Conservation (phyloP, 2,113 vertebrate species). For the Phrynocephalus versicolor region DNA sequence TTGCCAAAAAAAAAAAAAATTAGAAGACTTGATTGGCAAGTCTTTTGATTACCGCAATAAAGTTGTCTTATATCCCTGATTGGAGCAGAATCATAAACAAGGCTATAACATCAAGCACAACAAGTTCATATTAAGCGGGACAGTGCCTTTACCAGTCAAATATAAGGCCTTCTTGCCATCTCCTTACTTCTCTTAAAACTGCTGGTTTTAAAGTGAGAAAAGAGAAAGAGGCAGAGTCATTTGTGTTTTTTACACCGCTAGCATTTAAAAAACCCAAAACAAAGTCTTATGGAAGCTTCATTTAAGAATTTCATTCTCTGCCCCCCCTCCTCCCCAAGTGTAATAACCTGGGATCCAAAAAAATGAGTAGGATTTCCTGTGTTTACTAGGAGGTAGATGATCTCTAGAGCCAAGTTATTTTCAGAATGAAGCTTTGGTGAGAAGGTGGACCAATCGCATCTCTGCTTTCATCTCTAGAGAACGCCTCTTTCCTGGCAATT, state of each 20-base stretch:
- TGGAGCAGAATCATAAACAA: background rate
- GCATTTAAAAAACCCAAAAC: background rate
- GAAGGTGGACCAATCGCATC: background rate
- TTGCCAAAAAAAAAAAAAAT: background rate
- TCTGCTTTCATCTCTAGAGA: background rate
- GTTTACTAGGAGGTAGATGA: background rate
- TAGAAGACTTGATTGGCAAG: background rate
- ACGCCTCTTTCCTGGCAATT: background rate
- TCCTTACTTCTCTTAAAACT: background rate
- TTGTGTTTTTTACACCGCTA: background rate
- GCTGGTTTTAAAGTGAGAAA: background rate
- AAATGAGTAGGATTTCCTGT: background rate
- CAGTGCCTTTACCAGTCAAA: background rate
- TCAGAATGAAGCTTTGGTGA: background rate
- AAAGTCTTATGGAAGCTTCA: background rate
- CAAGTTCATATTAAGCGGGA: background rate
- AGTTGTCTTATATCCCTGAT: no score
- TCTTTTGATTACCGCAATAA: background rate
- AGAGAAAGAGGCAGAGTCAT: background rate
- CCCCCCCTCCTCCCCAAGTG: background rate
- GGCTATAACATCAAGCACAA: background rate
- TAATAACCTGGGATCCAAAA: background rate
- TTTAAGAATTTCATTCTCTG: background rate
- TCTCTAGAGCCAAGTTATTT: no score
- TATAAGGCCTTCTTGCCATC: no score